phyloP scores from a whole-genome alignment of 2,797 vertebrate genomes.

The Aplochiton taeniatus region DNA sequence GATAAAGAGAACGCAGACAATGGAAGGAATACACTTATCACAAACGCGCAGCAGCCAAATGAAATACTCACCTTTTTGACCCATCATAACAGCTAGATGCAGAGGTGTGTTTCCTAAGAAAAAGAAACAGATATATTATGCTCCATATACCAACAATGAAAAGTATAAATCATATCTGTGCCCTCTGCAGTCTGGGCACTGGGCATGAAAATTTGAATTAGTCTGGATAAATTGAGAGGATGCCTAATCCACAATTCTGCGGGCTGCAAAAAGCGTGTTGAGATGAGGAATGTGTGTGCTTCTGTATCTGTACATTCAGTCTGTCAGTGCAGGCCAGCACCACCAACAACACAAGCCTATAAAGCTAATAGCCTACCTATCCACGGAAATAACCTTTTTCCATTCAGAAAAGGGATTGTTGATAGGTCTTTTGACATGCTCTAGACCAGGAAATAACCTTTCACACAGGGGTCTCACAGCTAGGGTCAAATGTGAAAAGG shows the following conservation, averaged over 20 bases:
- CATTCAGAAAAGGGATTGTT: slow-evolving; percentile 16
- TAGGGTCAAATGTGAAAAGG: too few relatives aligned
- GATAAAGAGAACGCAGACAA: slow-evolving; percentile 1
- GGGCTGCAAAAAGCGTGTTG: slow-evolving; percentile 8
- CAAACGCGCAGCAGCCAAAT: neutral
- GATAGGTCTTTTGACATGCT: neutral
- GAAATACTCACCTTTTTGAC: slow-evolving; percentile 91
- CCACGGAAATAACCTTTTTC: slow-evolving; percentile 3
- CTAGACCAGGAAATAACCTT: slow-evolving; percentile 10
- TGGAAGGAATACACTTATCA: slow-evolving; percentile 12
- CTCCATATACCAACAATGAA: too few relatives aligned
- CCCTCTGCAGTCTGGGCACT: slow-evolving; percentile 4
- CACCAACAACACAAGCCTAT: slow-evolving; percentile 23
- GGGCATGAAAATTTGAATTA: slow-evolving; percentile 13
- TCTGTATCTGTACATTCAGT: slow-evolving; percentile 8
- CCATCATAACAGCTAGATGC: slow-evolving; percentile 98
- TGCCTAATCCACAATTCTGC: slow-evolving; percentile 22
- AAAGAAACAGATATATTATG: slow-evolving; percentile 22
- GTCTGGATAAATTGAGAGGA: slow-evolving; percentile 20
- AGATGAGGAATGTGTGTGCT: neutral
- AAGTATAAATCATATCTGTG: neutral
- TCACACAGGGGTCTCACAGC: neutral
- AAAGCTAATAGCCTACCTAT: slow-evolving; percentile 22
- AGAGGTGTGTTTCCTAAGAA: slow-evolving; percentile 93
- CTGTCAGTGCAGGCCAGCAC: slow-evolving; percentile 18